These are phyloP conservation scores for Brachyrhaphis roseni DNA, from an alignment of 2,797 vertebrate species.

Conservation along the genomic window DNA sequence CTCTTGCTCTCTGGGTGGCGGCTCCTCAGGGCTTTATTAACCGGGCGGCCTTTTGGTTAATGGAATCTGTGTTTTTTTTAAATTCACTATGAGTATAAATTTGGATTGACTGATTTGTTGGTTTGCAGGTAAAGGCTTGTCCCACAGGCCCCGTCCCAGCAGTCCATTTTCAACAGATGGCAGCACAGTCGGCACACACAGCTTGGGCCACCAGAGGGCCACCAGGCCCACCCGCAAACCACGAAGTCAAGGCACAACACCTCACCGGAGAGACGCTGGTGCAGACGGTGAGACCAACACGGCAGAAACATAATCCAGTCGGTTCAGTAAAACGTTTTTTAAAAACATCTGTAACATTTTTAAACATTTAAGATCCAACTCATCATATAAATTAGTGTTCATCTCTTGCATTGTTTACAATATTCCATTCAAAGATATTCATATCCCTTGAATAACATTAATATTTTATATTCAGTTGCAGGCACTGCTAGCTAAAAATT, in stretches of 20 bases:
- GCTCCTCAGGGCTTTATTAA: slow-evolving; percentile 52
- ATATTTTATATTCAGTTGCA: neutral
- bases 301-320: slow-evolving; percentile 25
- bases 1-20: slow-evolving; percentile 14
- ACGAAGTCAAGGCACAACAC: slow-evolving; percentile 88
- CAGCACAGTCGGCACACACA: slow-evolving; percentile 90
- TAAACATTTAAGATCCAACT: neutral
- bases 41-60: slow-evolving; percentile 20
- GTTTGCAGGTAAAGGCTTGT: slow-evolving; percentile 91
- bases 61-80: neutral
- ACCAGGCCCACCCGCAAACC: slow-evolving; percentile 92
- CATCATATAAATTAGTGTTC: neutral
- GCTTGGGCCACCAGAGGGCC: slow-evolving; percentile 89
- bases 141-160: slow-evolving; percentile 90
- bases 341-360: slow-evolving; percentile 13
- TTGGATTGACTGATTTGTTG: slow-evolving; percentile 1
- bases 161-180: slow-evolving; percentile 98
- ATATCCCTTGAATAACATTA: neutral
- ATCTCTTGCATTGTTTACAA: neutral
- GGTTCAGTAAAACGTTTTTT: neutral
- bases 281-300: slow-evolving; percentile 88
- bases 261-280: slow-evolving; percentile 91
- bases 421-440: neutral
- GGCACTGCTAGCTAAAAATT: too few relatives aligned
- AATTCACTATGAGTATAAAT: neutral